Evolutionary conservation across 2,888 invertebrate species (phyloP).

Genomic region (Yponomeuta cagnagella): DNA sequence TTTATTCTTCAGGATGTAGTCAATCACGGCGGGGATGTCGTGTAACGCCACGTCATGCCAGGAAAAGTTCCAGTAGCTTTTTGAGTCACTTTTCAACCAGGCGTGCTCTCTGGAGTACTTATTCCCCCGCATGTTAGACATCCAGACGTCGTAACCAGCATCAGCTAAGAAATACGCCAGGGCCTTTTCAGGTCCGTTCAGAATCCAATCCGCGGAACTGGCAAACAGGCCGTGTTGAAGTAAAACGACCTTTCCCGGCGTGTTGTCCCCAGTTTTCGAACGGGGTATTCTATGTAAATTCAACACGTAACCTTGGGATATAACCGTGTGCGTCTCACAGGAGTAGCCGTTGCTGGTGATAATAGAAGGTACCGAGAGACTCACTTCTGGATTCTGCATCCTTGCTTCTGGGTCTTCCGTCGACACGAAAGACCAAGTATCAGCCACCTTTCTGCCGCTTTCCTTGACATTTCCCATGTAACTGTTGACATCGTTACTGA

Average conservation of each 20-base stretch:
- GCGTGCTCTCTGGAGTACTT: constrained; percentile 81
- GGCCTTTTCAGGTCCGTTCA: constrained; percentile 79
- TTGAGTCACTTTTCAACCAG: constrained; percentile 67
- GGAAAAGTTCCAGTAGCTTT: constrained; percentile 83
- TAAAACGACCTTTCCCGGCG: constrained; percentile 65
- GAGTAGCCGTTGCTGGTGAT: constrained; percentile 77
- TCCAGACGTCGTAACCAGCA: constrained; percentile 86
- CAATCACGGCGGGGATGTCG: constrained; percentile 91
- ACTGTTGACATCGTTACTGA: constrained; percentile 40
- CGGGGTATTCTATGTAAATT: constrained; percentile 87
- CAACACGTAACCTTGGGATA: constrained; percentile 89
- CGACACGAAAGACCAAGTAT: constrained; percentile 41
- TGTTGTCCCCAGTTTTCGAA: constrained; percentile 40
- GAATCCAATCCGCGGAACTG: constrained; percentile 86
- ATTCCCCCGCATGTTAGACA: constrained; percentile 89
- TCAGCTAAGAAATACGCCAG: constrained; percentile 81
- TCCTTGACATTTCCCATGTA: constrained; percentile 45
- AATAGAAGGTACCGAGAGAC: constrained; percentile 53
- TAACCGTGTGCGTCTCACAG: constrained; percentile 81
- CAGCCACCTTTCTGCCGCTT: constrained; percentile 37
- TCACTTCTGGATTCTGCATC: constrained; percentile 47
- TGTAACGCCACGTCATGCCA: constrained; percentile 92
- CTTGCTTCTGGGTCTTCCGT: constrained; percentile 30
- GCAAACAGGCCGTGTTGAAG: constrained; percentile 89
- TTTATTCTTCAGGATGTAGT: constrained; percentile 71